These are phyloP conservation scores for Takifugu ocellatus DNA, from an alignment of 2,797 vertebrate genomes.

Conservation along the genomic window DNA sequence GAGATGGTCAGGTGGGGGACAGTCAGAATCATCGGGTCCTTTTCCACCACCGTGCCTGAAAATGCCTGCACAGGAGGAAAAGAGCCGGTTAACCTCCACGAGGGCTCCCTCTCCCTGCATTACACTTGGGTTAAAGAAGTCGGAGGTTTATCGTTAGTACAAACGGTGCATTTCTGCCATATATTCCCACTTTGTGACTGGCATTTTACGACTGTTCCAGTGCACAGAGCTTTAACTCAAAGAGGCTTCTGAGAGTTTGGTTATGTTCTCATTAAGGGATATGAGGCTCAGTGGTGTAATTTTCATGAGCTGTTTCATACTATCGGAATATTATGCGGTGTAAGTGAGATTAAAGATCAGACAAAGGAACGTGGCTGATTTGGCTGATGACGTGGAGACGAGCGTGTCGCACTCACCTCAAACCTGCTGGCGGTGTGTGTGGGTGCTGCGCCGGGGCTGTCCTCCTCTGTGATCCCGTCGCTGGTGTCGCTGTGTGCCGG, in stretches of 20 bases:
- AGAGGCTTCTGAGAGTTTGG: conserved; percentile 28
- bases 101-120: background rate
- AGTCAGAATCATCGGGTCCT: conserved; percentile 82
- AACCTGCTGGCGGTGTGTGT: conserved; percentile 66
- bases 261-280: conserved; percentile 24
- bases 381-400: background rate
- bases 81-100: background rate
- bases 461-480: conserved; percentile 83
- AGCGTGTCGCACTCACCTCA: conserved; percentile 70
- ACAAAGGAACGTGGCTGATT: background rate
- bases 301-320: conserved; percentile 11
- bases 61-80: conserved; percentile 78
- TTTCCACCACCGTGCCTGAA: conserved; percentile 95
- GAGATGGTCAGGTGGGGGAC: conserved; percentile 80
- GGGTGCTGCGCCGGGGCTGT: conserved; percentile 65
- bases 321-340: background rate
- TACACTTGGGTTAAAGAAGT: background rate
- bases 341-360: conserved; percentile 9
- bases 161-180: background rate
- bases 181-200: background rate
- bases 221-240: conserved; percentile 19
- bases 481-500: conserved; percentile 81
- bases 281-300: conserved; percentile 8
- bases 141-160: background rate
- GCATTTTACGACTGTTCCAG: conserved; percentile 14